Conservation (phyloP, 2,888 invertebrate species). For the Pecten maximus region DNA sequence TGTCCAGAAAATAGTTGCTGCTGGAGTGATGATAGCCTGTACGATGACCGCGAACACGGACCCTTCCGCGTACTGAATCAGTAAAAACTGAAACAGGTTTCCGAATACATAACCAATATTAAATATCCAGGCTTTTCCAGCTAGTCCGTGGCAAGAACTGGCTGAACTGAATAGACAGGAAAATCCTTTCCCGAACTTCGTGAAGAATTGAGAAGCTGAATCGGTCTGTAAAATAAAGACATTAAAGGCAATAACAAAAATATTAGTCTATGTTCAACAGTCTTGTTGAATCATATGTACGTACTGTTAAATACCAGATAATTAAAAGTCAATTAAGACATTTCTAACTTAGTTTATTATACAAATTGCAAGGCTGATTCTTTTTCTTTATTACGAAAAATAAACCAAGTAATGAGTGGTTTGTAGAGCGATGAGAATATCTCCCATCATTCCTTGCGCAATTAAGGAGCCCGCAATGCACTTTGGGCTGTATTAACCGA, state of each 20-base stretch:
- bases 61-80: constrained; percentile 73
- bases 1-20: constrained; percentile 73
- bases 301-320: too few species aligned
- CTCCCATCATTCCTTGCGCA: too few species aligned
- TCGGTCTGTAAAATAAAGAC: constrained; percentile 59
- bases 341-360: too few species aligned
- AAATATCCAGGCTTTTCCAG: constrained; percentile 66
- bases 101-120: constrained; percentile 61
- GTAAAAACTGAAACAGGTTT: constrained; percentile 70
- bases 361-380: too few species aligned
- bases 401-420: too few species aligned
- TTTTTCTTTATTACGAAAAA: too few species aligned
- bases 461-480: too few species aligned
- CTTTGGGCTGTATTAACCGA: too few species aligned
- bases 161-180: constrained; percentile 63
- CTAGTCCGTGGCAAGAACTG: constrained; percentile 53
- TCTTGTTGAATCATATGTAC: too few species aligned
- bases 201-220: constrained; percentile 56
- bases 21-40: constrained; percentile 68
- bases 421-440: too few species aligned
- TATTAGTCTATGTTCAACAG: neutral
- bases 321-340: too few species aligned
- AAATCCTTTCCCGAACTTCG: constrained; percentile 58
- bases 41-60: constrained; percentile 72
- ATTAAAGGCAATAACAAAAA: neutral